Evolutionary conservation across 2,888 invertebrate genomes (phyloP).

Genomic region (Cepaea hortensis): DNA sequence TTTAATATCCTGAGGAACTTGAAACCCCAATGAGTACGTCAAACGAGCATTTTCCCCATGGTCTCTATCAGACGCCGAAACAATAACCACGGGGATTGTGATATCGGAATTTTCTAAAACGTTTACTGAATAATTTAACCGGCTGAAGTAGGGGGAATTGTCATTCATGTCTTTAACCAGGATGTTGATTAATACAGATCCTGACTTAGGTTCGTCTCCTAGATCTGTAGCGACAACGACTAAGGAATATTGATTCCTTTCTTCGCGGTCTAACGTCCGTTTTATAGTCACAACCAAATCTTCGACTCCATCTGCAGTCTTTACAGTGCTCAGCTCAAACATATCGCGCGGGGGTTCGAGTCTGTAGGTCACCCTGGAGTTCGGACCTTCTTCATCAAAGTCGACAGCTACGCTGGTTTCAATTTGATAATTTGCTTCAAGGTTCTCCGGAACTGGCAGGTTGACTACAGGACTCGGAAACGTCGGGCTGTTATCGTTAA

Average conservation of each 20-base stretch:
- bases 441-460: slow-evolving; percentile 63
- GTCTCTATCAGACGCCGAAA: slow-evolving; percentile 91
- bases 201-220: slow-evolving; percentile 31
- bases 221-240: slow-evolving; percentile 48
- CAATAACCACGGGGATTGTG: slow-evolving; percentile 71
- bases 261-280: slow-evolving; percentile 67
- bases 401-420: slow-evolving; percentile 64
- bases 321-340: slow-evolving; percentile 60
- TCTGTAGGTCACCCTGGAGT: slow-evolving; percentile 62
- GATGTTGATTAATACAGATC: slow-evolving; percentile 44
- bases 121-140: slow-evolving; percentile 59
- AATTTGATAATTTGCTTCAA: slow-evolving; percentile 56
- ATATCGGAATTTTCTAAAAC: slow-evolving; percentile 63
- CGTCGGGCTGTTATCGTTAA: slow-evolving; percentile 65
- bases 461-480: slow-evolving; percentile 59
- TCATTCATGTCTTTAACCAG: slow-evolving; percentile 51
- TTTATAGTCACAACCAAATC: slow-evolving; percentile 67
- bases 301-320: slow-evolving; percentile 59
- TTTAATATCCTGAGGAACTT: slow-evolving; percentile 60
- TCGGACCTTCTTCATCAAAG: slow-evolving; percentile 60
- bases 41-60: slow-evolving; percentile 85
- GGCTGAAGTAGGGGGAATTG: slow-evolving; percentile 59
- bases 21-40: slow-evolving; percentile 74
- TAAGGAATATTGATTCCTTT: slow-evolving; percentile 59
- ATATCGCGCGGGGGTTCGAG: slow-evolving; percentile 61